phyloP scores from a whole-genome alignment of 2,888 invertebrate genomes.

The Cephus spinipes region DNA sequence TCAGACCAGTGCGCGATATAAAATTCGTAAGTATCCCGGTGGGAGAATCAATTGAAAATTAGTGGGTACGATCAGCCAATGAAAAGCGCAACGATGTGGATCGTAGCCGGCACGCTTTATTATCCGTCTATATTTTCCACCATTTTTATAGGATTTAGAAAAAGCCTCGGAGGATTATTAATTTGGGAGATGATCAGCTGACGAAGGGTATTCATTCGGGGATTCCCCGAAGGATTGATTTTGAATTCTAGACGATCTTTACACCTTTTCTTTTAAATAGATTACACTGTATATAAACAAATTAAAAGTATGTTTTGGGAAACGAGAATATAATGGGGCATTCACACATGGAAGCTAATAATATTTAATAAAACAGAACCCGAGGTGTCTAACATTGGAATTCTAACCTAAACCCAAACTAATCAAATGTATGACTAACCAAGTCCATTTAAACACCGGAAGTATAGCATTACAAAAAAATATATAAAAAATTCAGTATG shows the following conservation, averaged over 20 bases:
- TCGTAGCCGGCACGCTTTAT: neutral
- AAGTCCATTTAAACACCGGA: neutral
- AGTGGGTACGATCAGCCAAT: neutral
- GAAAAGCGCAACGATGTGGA: neutral
- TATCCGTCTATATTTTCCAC: neutral
- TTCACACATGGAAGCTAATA: neutral
- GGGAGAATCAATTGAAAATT: slow-evolving; percentile 3
- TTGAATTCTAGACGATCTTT: neutral
- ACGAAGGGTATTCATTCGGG: neutral
- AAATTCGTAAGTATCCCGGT: neutral
- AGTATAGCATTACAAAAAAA: neutral
- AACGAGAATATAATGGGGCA: neutral
- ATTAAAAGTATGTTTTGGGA: neutral
- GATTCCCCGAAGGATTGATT: neutral
- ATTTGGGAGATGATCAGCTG: neutral
- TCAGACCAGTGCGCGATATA: neutral
- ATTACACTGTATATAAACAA: too few species aligned
- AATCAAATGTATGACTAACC: neutral
- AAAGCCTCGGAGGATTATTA: neutral
- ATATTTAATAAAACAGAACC: neutral
- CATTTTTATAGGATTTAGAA: neutral
- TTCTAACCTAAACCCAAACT: neutral
- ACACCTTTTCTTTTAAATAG: neutral
- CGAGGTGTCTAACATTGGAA: neutral
- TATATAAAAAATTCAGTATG: neutral